Evolutionary conservation across 1,140 invertebrate species (phyloP), one percentile per base, ranked within the genome.

Genomic region (Leptopilina clavipes): DNA sequence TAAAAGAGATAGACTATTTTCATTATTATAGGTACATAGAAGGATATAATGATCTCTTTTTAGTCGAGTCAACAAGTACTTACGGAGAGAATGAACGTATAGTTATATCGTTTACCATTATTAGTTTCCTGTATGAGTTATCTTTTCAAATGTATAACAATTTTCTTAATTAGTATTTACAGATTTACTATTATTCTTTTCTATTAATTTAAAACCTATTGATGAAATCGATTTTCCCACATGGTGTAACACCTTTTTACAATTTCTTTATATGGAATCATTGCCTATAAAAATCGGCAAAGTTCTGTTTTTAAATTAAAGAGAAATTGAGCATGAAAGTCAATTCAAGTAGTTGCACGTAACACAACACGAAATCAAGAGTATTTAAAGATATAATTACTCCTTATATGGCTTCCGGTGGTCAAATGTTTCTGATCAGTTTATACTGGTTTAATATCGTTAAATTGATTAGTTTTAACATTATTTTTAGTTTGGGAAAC

Each of bases 271-370:
- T 59, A 59, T 22, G 56, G 56, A 11, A 25, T 59, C 19, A 12
- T 6, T 56, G 10, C 17, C 11, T 59, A 31, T 59, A 11, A 59
- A 59, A 59, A 19, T 59, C 19, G 19, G 10, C 22, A 54, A 59
- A 6, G 19, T 22, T 25, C 19, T 18, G 19, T 25, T 19, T 59
- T 59, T 25, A 18, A 22, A 22, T 3, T 22, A 59, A 59, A 19
- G 18, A 59, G 56, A 59, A 59, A 25, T 59, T 19, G 3, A 59
- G 22, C 19, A 59, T 5, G 56, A 59, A 59, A 59, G 22, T 59
- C 56, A 59, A 59, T 59, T 59, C 10, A 12, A n/a, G 12, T 22
- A 25, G 12, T 59, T 59, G 19, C 56, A 25, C 56, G 19, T 59
- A 14, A 59, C 19, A 22, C 19, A 12, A 59, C 19, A 59, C 19